phyloP scores from a whole-genome alignment of 2,888 invertebrate species.

The Euzophera pinguis region DNA sequence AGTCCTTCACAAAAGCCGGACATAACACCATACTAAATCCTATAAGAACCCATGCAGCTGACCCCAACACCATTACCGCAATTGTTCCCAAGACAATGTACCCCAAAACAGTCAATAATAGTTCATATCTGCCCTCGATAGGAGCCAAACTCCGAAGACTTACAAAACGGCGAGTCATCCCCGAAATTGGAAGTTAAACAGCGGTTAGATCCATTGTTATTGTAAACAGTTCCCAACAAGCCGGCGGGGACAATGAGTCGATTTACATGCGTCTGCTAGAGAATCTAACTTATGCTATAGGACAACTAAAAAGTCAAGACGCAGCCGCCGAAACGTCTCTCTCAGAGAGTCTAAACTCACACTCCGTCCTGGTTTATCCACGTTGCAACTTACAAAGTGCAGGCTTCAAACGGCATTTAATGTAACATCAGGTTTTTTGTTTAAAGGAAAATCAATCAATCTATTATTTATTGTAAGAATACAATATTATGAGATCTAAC shows the following conservation, averaged over 20 bases:
- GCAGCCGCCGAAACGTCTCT: neutral
- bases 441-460: no score
- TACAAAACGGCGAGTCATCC: neutral
- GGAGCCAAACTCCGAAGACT: neutral
- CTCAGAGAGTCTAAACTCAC: no score
- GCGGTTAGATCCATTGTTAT: slow-evolving; percentile 8
- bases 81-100: neutral
- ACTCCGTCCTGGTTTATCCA: no score
- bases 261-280: slow-evolving; percentile 16
- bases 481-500: no score
- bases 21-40: neutral
- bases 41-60: neutral
- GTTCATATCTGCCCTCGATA: neutral
- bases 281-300: neutral
- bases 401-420: no score
- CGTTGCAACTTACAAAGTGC: no score
- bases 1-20: no score
- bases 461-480: no score
- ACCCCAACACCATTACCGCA: neutral
- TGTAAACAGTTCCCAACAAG: slow-evolving; percentile 6
- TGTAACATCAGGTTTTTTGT: no score
- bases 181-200: slow-evolving; percentile 7
- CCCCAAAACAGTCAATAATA: slow-evolving; percentile 2
- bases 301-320: neutral
- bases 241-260: slow-evolving; percentile 10